Evolutionary conservation across 2,797 vertebrate genomes (phyloP).

Genomic region (Peromyscus nudipes): DNA sequence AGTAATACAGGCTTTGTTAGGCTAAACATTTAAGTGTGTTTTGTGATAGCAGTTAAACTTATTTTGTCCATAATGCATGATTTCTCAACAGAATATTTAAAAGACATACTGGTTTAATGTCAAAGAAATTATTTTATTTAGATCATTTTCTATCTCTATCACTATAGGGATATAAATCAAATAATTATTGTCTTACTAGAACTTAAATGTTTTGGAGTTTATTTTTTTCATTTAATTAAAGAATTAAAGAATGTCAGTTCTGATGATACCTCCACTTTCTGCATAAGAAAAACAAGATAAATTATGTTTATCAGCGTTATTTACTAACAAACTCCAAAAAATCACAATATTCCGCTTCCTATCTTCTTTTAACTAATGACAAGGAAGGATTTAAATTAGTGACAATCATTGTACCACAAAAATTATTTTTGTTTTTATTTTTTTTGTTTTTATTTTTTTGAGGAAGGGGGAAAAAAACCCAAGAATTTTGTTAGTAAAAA

Average conservation of each 20-base stretch:
- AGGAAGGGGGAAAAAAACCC: not conserved
- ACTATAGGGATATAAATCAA: conserved; percentile 75
- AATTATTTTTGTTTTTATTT: conserved; percentile 70
- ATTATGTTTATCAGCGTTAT: conserved; percentile 80
- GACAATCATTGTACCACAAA: conserved; percentile 52
- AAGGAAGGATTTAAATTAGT: conserved; percentile 80
- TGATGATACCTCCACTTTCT: conserved; percentile 81
- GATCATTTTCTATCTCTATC: conserved; percentile 76
- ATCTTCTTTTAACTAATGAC: conserved; percentile 76
- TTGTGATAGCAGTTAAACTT: conserved; percentile 84
- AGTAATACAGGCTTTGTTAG: conserved; percentile 84
- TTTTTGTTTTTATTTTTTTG: conserved; percentile 69
- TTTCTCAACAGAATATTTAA: conserved; percentile 82
- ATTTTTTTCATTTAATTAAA: conserved; percentile 56
- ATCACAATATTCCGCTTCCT: conserved; percentile 73
- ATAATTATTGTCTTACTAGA: conserved; percentile 75
- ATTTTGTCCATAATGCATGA: conserved; percentile 75
- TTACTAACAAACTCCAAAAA: conserved; percentile 71
- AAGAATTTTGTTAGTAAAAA: conserved; percentile 78
- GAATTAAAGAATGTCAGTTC: conserved; percentile 67
- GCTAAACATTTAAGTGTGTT: conserved; percentile 79
- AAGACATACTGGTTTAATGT: conserved; percentile 78
- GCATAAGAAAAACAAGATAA: conserved; percentile 81
- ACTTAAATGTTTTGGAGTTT: conserved; percentile 23
- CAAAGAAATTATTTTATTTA: conserved; percentile 77